Conservation (phyloP, 2,888 invertebrate genomes). For the Gortyna flavago region DNA sequence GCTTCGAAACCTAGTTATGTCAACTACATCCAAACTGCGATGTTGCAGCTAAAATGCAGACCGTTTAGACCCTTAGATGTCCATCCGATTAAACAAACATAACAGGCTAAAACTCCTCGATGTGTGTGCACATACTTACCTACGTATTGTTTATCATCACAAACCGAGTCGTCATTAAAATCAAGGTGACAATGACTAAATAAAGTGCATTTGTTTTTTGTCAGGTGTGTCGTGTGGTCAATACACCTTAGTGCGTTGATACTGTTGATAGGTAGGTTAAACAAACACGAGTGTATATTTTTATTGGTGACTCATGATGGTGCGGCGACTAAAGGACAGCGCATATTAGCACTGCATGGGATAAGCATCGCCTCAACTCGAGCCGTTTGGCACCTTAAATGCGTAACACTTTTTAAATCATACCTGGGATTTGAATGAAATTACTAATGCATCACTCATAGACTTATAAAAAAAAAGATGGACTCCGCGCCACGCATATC, state of each 20-base stretch:
- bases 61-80: too few relatives aligned
- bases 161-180: slow-evolving; percentile 14
- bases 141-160: slow-evolving; percentile 24
- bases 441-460: background rate
- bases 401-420: background rate
- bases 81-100: background rate
- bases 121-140: background rate
- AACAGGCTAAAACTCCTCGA: background rate
- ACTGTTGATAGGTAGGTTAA: slow-evolving; percentile 44
- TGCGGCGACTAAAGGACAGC: background rate
- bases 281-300: slow-evolving; percentile 24
- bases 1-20: too few relatives aligned
- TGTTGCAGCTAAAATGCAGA: too few relatives aligned
- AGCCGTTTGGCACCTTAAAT: background rate
- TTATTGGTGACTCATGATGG: slow-evolving; percentile 29
- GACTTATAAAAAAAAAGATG: too few relatives aligned
- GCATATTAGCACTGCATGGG: background rate
- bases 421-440: background rate
- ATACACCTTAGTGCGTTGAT: slow-evolving; percentile 36
- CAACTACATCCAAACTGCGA: too few relatives aligned
- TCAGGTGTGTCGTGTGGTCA: slow-evolving; percentile 31
- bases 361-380: background rate
- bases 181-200: slow-evolving; percentile 57
- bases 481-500: too few relatives aligned
- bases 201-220: slow-evolving; percentile 52